These are phyloP conservation scores for Elanoides forficatus DNA, from an alignment of 2,113 vertebrate species.

Conservation along the genomic window DNA sequence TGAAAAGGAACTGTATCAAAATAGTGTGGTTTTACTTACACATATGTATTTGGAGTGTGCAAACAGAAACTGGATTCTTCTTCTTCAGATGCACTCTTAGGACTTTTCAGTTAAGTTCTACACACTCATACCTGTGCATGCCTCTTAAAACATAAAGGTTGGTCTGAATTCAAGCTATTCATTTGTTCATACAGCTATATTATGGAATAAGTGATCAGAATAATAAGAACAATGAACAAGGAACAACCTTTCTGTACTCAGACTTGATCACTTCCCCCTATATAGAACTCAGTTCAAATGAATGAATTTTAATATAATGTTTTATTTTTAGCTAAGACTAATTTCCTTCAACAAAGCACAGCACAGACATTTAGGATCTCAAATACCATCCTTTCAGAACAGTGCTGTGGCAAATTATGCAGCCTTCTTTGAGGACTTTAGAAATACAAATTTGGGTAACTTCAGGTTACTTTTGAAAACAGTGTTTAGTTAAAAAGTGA, in stretches of 20 bases:
- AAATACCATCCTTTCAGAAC: neutral
- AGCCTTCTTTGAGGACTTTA: neutral
- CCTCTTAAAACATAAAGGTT: neutral
- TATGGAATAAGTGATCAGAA: neutral
- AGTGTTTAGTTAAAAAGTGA: neutral
- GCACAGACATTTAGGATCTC: neutral
- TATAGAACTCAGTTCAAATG: neutral
- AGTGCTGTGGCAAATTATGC: neutral
- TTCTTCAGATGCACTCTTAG: neutral
- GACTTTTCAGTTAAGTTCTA: neutral
- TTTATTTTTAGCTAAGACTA: neutral
- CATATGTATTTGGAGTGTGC: neutral
- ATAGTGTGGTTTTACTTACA: neutral
- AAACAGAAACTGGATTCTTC: neutral
- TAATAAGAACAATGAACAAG: neutral
- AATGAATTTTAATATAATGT: neutral
- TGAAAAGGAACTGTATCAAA: neutral
- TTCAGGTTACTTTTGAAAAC: neutral
- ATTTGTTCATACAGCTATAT: neutral
- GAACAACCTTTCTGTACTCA: neutral
- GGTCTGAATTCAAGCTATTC: neutral
- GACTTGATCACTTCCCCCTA: neutral
- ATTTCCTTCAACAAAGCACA: neutral
- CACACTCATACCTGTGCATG: neutral
- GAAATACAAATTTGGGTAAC: neutral